These are phyloP conservation scores for Rhynchophorus ferrugineus DNA, from an alignment of 1,140 invertebrate species.

Conservation along the genomic window DNA sequence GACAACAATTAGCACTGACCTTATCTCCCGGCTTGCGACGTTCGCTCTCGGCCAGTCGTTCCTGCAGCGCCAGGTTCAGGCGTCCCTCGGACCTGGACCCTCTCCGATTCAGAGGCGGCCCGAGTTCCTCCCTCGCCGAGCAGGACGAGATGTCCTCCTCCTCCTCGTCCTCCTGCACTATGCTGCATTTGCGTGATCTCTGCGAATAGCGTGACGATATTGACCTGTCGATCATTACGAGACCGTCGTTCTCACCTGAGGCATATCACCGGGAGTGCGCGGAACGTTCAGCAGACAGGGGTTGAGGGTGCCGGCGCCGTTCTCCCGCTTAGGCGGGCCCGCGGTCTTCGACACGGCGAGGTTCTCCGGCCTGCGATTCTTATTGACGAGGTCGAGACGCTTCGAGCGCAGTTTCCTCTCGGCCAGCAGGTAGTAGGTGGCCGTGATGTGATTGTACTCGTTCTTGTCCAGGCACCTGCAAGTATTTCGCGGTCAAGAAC, in stretches of 20 bases:
- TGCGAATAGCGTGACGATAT: constrained; percentile 36
- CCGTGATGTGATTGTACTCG: constrained; percentile 97
- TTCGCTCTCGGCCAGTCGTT: constrained; percentile 41
- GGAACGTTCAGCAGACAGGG: constrained; percentile 50
- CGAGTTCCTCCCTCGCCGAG: constrained; percentile 47
- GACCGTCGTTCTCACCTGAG: constrained; percentile 55
- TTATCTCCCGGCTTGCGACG: constrained; percentile 28
- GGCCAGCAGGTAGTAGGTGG: constrained; percentile 94
- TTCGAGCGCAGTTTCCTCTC: constrained; percentile 80
- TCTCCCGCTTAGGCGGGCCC: constrained; percentile 41
- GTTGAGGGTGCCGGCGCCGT: constrained; percentile 31
- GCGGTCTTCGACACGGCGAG: constrained; percentile 34
- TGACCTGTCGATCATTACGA: no score
- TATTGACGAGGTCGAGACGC: constrained; percentile 53
- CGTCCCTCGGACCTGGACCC: constrained; percentile 57
- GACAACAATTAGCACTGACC: no score
- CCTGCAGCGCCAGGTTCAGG: constrained; percentile 49
- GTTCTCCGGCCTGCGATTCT: constrained; percentile 40
- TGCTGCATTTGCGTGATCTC: constrained; percentile 76
- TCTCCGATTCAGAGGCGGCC: constrained; percentile 45
- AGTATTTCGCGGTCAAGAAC: no score
- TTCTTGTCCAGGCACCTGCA: constrained; percentile 84
- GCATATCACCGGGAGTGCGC: constrained; percentile 52
- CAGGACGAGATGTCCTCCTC: constrained; percentile 55
- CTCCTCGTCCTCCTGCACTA: constrained; percentile 79